Percentiles rank a stretch among this genome's conserved stretches.
Evolutionary conservation across 2,888 invertebrate genomes (phyloP).

Genomic region (Rambutsinella grinnellia): DNA sequence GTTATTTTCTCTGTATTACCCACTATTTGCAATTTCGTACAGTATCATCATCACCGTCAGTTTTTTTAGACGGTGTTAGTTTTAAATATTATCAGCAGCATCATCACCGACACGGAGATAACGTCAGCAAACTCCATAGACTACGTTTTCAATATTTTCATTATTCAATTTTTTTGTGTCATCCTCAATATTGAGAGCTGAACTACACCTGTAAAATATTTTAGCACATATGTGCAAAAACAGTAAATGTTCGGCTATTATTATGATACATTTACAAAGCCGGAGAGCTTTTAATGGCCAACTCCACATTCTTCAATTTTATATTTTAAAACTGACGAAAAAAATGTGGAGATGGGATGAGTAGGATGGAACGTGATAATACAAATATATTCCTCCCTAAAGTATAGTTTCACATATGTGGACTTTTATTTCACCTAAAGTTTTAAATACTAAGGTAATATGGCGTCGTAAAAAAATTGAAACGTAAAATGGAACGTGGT

Average conservation of each 20-base stretch:
- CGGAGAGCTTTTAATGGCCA: too few relatives aligned
- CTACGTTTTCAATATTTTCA: background rate
- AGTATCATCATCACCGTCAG: constrained; percentile 27
- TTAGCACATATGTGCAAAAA: constrained; percentile 1
- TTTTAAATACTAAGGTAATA: too few relatives aligned
- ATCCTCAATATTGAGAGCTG: background rate
- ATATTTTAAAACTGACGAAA: background rate
- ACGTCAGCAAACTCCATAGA: too few relatives aligned
- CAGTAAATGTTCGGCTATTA: background rate
- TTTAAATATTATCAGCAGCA: background rate
- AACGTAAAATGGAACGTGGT: too few relatives aligned
- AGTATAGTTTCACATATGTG: too few relatives aligned
- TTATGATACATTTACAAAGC: too few relatives aligned
- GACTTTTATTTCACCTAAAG: too few relatives aligned
- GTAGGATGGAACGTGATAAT: background rate
- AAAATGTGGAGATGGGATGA: background rate
- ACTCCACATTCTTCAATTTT: background rate
- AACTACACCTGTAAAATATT: constrained; percentile 7
- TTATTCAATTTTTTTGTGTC: background rate
- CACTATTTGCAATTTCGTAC: constrained; percentile 11
- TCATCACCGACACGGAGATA: background rate
- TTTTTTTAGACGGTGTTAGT: constrained; percentile 22
- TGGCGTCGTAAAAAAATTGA: too few relatives aligned
- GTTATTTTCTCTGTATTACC: background rate
- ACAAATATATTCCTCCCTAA: background rate